Evolutionary conservation across 1,140 invertebrate species (phyloP), one percentile per base, ranked within the genome.

Genomic region (Cydia splendana): DNA sequence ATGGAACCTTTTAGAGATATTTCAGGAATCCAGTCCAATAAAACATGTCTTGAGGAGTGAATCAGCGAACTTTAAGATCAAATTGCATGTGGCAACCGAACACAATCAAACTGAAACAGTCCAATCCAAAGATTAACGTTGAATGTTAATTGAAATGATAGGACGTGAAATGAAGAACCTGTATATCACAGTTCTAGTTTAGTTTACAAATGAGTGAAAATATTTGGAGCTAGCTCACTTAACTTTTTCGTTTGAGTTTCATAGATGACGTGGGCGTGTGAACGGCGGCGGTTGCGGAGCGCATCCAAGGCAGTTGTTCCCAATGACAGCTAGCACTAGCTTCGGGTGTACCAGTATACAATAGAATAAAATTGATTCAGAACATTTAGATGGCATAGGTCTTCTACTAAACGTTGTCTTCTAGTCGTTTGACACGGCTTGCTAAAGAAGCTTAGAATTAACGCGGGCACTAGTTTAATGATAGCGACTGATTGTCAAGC

Each of bases 1-100:
- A 57, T 57, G 53, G 9, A 57, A 18, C 53, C 53, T 57, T 57
- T 57, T 57, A 18, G 53, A 57, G n/a, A 6, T 57, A 57, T 57
- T 57, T 57, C 53, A 57, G 53, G 53, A 57, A 57, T 57, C 15
- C n/a, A 18, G 53, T 57, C n/a, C 53, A 57, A 57, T 57, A 57
- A 57, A 57, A n/a, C 7, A 57, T 48, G 45, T 15, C 53, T 18
- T 18, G 53, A 18, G n/a, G 4, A 18, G 6, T 57, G n/a, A 57
- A n/a, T 57, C 53, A 20, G 1, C 18, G 53, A 57, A 18, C 53
- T 57, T 57, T 57, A 57, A 57, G 1, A 18, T 57, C 53, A 57
- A 57, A 57, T 57, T 57, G 53, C n/a, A 57, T 18, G n/a, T 53
- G 51, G 13, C 51, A 53, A 53, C 9, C 10, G 4, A 45, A 45